These are phyloP conservation scores for Protobothrops mucrosquamatus DNA, from an alignment of 2,113 vertebrate species.

Conservation along the genomic window DNA sequence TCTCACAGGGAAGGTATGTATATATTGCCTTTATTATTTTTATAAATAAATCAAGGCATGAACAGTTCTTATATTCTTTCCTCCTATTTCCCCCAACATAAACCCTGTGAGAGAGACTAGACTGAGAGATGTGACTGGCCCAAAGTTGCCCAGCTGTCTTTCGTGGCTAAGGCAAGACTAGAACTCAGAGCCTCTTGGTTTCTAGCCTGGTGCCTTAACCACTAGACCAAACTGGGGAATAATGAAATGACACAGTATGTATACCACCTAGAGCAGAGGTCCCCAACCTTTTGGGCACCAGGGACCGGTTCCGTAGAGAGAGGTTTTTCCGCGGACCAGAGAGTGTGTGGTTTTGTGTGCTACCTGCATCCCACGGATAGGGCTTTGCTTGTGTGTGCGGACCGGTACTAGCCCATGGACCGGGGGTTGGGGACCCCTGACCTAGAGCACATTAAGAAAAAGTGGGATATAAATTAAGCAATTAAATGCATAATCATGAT, in stretches of 20 bases:
- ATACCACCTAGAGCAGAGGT: background rate
- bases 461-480: background rate
- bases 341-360: too few relatives aligned
- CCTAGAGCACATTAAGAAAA: background rate
- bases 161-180: background rate
- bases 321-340: too few relatives aligned
- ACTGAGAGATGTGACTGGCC: background rate
- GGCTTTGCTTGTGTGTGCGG: too few relatives aligned
- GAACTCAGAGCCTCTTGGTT: background rate
- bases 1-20: background rate
- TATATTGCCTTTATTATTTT: background rate
- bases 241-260: background rate
- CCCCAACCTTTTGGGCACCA: too few relatives aligned
- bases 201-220: too few relatives aligned
- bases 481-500: background rate
- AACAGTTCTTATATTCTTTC: background rate
- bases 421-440: too few relatives aligned
- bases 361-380: too few relatives aligned
- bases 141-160: background rate
- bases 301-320: too few relatives aligned
- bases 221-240: background rate
- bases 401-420: too few relatives aligned
- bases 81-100: background rate
- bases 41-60: background rate
- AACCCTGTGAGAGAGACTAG: background rate